Conservation (phyloP, 2,888 invertebrate species). For the Cataglyphis altisquamis region DNA sequence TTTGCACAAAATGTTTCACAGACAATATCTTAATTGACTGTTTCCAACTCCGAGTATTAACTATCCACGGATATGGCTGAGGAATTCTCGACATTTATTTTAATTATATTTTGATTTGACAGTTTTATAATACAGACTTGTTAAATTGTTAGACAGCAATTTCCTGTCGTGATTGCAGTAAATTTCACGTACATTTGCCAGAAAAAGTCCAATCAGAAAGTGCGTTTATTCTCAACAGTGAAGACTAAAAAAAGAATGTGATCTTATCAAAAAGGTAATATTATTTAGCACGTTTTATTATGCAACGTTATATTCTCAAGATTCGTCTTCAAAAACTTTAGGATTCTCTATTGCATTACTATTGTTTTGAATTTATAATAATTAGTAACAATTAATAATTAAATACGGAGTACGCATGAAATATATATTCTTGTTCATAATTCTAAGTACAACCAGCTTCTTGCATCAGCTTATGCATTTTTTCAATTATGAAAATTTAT, state of each 20-base stretch:
- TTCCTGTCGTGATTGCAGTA: background rate
- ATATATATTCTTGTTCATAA: background rate
- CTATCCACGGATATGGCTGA: background rate
- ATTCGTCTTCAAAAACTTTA: background rate
- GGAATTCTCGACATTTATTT: background rate
- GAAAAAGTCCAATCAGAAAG: conserved; percentile 6
- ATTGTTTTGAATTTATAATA: conserved; percentile 1
- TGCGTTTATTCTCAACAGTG: background rate
- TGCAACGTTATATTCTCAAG: background rate
- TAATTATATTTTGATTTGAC: background rate
- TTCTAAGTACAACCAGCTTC: background rate
- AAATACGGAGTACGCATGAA: background rate
- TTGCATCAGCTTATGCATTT: background rate
- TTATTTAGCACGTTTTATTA: background rate
- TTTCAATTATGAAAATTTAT: background rate
- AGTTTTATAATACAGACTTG: background rate
- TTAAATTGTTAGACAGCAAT: background rate
- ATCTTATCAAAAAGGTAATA: conserved; percentile 19
- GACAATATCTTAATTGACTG: background rate
- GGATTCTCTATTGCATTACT: background rate
- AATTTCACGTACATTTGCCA: conserved; percentile 3
- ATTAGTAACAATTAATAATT: background rate
- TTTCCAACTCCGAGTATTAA: background rate
- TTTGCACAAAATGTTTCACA: background rate
- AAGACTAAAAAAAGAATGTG: conserved; percentile 33